Conservation (phyloP, 2,888 invertebrate species). For the Biston betularia region DNA sequence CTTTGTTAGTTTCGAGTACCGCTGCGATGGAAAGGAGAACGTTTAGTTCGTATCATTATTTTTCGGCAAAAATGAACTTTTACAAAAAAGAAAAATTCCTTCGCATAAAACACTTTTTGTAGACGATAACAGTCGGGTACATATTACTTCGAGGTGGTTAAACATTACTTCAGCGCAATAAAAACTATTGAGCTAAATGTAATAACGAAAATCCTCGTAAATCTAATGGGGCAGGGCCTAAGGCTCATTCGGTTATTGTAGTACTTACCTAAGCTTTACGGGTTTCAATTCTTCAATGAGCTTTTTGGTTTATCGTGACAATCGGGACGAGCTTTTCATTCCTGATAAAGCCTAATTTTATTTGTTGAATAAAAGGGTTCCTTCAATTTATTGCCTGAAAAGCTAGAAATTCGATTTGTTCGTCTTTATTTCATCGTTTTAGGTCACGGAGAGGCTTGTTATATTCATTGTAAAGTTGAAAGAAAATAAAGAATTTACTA, state of each 20-base stretch:
- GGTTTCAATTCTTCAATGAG: conserved; percentile 13
- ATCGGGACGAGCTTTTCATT: conserved; percentile 15
- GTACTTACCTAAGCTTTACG: conserved; percentile 8
- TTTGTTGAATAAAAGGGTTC: conserved; percentile 21
- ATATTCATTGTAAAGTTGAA: not conserved
- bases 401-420: conserved; percentile 5
- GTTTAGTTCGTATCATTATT: no score
- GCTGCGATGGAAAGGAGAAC: no score
- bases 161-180: conserved; percentile 13
- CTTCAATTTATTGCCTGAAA: conserved; percentile 10
- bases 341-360: conserved; percentile 15
- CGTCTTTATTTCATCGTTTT: conserved; percentile 8
- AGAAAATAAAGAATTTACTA: not conserved
- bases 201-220: conserved; percentile 27
- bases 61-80: no score
- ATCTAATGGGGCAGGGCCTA: conserved; percentile 17
- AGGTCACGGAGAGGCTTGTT: not conserved
- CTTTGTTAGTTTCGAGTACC: no score
- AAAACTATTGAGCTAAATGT: conserved; percentile 21
- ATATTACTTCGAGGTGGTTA: conserved; percentile 13
- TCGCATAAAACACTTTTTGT: not conserved
- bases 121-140: not conserved
- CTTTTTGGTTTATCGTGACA: conserved; percentile 13
- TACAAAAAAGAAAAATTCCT: not conserved
- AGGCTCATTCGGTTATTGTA: conserved; percentile 12